Evolutionary conservation across 2,797 vertebrate species (phyloP), one percentile per base, ranked within the genome.

Genomic region (Oreonectes daqikongensis): DNA sequence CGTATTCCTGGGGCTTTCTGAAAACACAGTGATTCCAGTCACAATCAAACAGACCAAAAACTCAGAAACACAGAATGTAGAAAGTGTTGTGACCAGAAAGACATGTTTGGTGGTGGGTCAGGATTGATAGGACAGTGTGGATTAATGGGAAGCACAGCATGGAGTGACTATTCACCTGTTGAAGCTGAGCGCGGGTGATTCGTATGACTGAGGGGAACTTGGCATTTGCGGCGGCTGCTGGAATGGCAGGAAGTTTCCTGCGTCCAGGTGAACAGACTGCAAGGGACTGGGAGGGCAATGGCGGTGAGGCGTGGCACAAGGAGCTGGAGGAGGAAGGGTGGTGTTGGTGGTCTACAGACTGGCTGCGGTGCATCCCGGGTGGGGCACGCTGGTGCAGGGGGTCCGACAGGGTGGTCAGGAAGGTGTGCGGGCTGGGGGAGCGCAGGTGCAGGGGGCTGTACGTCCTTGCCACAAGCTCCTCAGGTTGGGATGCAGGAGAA

Each of bases 161-260:
- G 4, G 83, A 28, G 83, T 65, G 81, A 6, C 69, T 90, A 92
- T 91, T 96, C 95, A 97, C 96, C 95, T 97, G 95, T 92, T 95
- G 93, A 26, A 92, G 93, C 87, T 96, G 95, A 81, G 95, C 95
- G 57, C 95, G 95, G 84, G 95, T 95, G 94, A 97, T 95, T 90
- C 94, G 93, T 90, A 96, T 97, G 91, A 96, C 92, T 86, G 95
- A 94, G 92, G 95, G 95, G 59, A 94, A 87, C 94, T 92, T 95
- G 92, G 86, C 85, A 87, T 92, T 93, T 90, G 91, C 90, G 75
- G 88, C 94, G 53, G 93, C 93, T 77, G 88, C 90, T n/a, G 95
- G 94, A 89, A 94, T 94, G 84, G 92, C 89, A 74, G 96, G 96
- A 86, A 97, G 94, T 87, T 95, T 95, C 91, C 96, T 94, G 85